Percentiles rank a stretch among this genome's conserved stretches.
Conservation (phyloP, 2,113 vertebrate genomes). For the Ceratotherium simum region DNA sequence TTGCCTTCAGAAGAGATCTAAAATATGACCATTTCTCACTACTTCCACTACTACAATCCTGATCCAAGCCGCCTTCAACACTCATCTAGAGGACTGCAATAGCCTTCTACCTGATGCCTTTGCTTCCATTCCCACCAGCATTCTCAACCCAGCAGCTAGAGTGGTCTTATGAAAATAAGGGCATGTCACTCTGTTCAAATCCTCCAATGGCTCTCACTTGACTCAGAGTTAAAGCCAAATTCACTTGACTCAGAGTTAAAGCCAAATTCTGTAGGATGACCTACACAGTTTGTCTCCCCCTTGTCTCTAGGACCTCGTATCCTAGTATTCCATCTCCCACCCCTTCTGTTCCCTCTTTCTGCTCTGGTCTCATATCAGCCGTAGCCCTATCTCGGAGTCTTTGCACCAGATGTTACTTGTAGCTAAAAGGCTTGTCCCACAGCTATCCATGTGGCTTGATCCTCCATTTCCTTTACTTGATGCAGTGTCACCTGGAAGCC, state of each 20-base stretch:
- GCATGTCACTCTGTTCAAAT: background rate
- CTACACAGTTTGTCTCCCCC: background rate
- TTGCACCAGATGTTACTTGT: too few relatives aligned
- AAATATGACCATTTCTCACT: background rate
- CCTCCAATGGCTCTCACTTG: background rate
- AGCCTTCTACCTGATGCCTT: background rate
- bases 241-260: background rate
- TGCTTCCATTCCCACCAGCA: background rate
- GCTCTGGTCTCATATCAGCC: background rate
- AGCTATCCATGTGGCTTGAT: background rate
- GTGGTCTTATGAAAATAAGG: background rate
- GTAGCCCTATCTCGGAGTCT: background rate
- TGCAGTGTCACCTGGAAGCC: background rate
- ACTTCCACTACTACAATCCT: background rate
- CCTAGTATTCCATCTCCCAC: background rate
- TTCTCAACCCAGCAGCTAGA: too few relatives aligned
- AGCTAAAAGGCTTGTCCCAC: background rate
- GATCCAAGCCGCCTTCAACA: accelerated
- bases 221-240: background rate
- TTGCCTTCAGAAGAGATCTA: background rate
- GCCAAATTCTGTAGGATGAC: background rate
- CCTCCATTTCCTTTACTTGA: background rate
- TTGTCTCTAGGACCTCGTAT: background rate
- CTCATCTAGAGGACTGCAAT: background rate
- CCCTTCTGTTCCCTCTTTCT: background rate